Evolutionary conservation across 2,888 invertebrate genomes (phyloP).

Genomic region (Eupeodes latifasciatus): DNA sequence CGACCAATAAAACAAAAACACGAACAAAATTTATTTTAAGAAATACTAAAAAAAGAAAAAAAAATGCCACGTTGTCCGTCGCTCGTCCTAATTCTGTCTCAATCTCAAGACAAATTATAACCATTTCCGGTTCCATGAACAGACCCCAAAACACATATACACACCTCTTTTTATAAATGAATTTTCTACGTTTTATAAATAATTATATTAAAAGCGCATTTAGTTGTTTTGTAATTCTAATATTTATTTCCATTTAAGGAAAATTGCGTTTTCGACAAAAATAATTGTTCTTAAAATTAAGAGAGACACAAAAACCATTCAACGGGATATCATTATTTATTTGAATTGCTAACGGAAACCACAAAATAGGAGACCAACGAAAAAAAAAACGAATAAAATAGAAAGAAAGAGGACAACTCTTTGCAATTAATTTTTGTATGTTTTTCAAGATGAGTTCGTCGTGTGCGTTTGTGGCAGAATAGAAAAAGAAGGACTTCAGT

Average conservation of each 20-base stretch:
- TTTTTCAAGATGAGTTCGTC: constrained; percentile 1
- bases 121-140: constrained; percentile 28
- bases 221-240: not conserved
- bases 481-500: not conserved
- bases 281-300: constrained; percentile 66
- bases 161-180: not conserved
- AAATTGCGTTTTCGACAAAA: constrained; percentile 65
- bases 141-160: not conserved
- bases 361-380: constrained; percentile 22
- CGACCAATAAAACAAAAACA: not conserved
- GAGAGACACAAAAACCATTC: not conserved
- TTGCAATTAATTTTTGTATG: constrained; percentile 54
- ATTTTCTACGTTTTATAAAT: constrained; percentile 12
- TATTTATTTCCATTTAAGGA: constrained; percentile 29
- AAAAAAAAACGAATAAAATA: not conserved
- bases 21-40: not conserved
- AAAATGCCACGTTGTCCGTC: not conserved
- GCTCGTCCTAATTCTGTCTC: constrained; percentile 54
- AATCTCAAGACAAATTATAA: constrained; percentile 50
- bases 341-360: constrained; percentile 70
- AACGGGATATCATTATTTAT: constrained; percentile 53
- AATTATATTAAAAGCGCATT: constrained; percentile 59
- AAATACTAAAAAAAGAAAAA: not conserved
- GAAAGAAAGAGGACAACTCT: constrained; percentile 31
- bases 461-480: constrained; percentile 36